Percentiles rank a stretch among this genome's conserved stretches.
These are phyloP conservation scores for Zoanthus solanderi DNA, from an alignment of 92 coral and sea anemone genomes.

Conservation along the genomic window DNA sequence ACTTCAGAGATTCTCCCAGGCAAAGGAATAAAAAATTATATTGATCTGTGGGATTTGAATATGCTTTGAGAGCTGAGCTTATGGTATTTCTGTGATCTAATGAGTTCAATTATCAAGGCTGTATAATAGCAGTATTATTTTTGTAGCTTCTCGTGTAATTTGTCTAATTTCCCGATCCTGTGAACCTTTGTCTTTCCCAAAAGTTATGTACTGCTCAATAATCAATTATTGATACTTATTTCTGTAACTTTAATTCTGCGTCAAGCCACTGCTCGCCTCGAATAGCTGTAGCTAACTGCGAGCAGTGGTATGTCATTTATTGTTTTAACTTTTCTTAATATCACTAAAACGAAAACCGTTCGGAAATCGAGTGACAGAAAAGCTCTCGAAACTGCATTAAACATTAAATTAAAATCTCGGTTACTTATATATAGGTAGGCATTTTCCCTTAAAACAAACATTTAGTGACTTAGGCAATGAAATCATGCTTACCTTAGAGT, in stretches of 20 bases:
- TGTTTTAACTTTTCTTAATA: too few relatives aligned
- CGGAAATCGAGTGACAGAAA: too few relatives aligned
- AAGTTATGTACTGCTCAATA: constrained; percentile 28
- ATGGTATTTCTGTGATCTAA: constrained; percentile 6
- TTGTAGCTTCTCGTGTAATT: constrained; percentile 18
- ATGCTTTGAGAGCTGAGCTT: constrained; percentile 33
- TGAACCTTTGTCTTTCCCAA: not conserved
- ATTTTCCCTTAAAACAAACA: too few relatives aligned
- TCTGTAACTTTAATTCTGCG: not conserved
- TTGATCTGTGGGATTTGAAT: constrained; percentile 40
- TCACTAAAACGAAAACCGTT: too few relatives aligned
- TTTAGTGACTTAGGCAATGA: too few relatives aligned
- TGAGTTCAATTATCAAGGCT: constrained; percentile 23
- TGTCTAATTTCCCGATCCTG: constrained; percentile 37
- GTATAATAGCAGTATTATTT: not conserved
- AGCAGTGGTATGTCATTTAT: too few relatives aligned
- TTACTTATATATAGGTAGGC: too few relatives aligned
- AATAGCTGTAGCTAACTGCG: too few relatives aligned
- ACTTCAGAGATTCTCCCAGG: constrained; percentile 2
- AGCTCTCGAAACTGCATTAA: too few relatives aligned
- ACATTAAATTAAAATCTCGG: too few relatives aligned
- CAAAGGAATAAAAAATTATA: constrained; percentile 22
- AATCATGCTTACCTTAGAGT: constrained; percentile 25
- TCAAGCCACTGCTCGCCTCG: too few relatives aligned
- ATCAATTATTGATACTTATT: constrained; percentile 14